Conservation (phyloP, 2,888 invertebrate genomes). For the Pyrocoelia pectoralis region DNA sequence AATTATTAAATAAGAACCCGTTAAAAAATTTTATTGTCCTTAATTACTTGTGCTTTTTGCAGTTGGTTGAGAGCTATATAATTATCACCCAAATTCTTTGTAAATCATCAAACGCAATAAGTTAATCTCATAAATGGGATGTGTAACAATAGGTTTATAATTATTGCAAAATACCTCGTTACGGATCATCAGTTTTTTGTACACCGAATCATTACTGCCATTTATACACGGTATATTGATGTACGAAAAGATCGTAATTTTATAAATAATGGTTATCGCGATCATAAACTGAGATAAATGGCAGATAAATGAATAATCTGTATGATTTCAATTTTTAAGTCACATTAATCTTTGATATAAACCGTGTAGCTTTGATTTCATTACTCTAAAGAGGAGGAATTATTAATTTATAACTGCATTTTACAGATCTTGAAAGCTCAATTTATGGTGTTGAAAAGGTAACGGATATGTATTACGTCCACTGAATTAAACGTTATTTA, state of each 20-base stretch:
- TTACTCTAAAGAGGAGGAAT: neutral
- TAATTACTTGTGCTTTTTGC: neutral
- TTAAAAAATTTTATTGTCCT: neutral
- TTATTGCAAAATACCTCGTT: neutral
- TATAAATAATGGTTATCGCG: neutral
- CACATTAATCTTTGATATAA: neutral
- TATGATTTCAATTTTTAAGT: neutral
- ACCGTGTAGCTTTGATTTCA: neutral
- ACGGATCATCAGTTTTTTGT: neutral
- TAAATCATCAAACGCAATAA: neutral
- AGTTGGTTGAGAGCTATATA: neutral
- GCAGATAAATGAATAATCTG: constrained; percentile 1
- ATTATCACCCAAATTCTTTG: neutral
- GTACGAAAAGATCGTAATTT: constrained; percentile 1
- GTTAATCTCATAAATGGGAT: neutral
- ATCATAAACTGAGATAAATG: neutral
- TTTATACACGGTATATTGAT: neutral
- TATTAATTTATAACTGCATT: neutral
- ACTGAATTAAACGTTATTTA: neutral
- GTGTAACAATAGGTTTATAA: neutral
- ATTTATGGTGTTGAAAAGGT: neutral
- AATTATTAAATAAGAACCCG: neutral
- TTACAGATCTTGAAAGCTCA: neutral
- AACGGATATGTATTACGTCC: too few relatives aligned
- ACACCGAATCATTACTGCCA: neutral